Percentiles rank a stretch among this genome's conserved stretches.
These are phyloP conservation scores for Mesocricetus auratus DNA, from an alignment of 2,113 vertebrate genomes.

Conservation along the genomic window DNA sequence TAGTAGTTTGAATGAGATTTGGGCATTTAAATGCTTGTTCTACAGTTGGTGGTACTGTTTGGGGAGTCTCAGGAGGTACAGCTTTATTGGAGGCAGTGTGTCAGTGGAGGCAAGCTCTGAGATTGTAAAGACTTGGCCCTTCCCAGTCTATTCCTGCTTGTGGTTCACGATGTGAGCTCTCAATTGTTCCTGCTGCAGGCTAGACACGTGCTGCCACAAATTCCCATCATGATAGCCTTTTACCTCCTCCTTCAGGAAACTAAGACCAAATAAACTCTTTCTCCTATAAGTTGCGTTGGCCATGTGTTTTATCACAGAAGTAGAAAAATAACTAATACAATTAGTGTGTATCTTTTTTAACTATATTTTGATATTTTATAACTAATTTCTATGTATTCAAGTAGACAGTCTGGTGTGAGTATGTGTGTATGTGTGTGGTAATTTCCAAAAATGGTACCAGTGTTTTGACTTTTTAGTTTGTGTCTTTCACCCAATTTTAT, in stretches of 20 bases:
- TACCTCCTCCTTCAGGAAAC: neutral
- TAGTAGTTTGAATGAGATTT: neutral
- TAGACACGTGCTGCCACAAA: neutral
- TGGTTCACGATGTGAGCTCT: neutral
- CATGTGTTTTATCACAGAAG: neutral
- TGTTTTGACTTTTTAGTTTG: conserved; percentile 15
- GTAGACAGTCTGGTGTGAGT: conserved; percentile 14
- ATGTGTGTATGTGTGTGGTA: neutral
- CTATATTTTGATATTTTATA: conserved; percentile 44
- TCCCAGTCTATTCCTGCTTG: too few species aligned
- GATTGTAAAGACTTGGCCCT: neutral
- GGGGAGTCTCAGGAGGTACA: neutral
- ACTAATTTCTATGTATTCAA: neutral
- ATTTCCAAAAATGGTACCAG: conserved; percentile 25
- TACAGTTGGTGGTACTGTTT: neutral
- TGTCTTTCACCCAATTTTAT: conserved; percentile 45
- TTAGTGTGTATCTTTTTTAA: conserved; percentile 25
- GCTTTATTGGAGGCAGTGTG: neutral
- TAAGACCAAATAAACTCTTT: neutral
- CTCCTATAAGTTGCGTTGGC: neutral
- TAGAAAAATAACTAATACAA: neutral
- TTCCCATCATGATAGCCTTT: neutral
- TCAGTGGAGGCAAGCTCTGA: neutral
- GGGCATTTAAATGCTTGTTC: neutral
- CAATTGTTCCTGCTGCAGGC: neutral